Conservation (phyloP, 2,888 invertebrate genomes). For the Lasiommata megera region DNA sequence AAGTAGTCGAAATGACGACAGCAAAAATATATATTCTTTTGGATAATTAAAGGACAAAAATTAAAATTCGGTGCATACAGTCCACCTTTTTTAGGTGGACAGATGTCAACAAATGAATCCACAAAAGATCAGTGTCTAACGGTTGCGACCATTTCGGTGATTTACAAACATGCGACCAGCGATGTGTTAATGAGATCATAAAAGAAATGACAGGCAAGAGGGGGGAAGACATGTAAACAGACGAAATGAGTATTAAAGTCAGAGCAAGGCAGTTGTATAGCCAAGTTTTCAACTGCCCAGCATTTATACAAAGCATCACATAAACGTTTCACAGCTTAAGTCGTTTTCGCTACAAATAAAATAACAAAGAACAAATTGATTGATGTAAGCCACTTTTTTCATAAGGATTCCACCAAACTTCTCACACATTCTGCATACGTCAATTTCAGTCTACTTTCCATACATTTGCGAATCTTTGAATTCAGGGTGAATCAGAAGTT, state of each 20-base stretch:
- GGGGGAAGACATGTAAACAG: constrained; percentile 30
- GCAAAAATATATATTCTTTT: too few relatives aligned
- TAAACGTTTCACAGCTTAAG: constrained; percentile 41
- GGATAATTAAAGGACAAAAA: too few relatives aligned
- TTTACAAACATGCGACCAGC: constrained; percentile 3
- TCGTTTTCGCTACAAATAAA: constrained; percentile 34
- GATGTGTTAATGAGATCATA: constrained; percentile 45
- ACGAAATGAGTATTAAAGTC: constrained; percentile 34
- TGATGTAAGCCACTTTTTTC: constrained; percentile 14
- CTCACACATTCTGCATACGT: neutral
- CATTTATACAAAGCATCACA: constrained; percentile 40
- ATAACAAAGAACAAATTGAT: constrained; percentile 16
- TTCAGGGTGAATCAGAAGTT: neutral
- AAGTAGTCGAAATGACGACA: too few relatives aligned
- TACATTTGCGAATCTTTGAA: neutral
- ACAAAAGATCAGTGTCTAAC: neutral
- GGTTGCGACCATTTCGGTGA: neutral
- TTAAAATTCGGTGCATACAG: too few relatives aligned
- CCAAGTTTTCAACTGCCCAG: constrained; percentile 27
- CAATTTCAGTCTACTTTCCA: neutral
- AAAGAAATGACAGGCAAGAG: constrained; percentile 35
- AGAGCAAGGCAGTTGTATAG: constrained; percentile 22
- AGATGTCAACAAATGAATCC: neutral
- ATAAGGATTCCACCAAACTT: neutral
- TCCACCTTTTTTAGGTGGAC: too few relatives aligned